Conservation (phyloP, 2,888 invertebrate species). For the Dichetophora obliterata region DNA sequence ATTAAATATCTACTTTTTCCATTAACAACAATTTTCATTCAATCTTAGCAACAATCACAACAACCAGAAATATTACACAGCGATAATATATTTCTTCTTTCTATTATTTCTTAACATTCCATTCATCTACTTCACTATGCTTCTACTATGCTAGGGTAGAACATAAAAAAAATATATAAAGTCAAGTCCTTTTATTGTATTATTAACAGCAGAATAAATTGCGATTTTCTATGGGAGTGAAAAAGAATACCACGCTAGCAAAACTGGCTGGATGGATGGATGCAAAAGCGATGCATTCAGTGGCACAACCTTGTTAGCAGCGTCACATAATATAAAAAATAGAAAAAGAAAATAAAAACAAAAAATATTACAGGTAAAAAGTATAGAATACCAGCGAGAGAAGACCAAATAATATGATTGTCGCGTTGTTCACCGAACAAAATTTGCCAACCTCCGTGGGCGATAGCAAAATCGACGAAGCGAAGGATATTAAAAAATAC, state of each 20-base stretch:
- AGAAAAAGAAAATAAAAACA: not conserved
- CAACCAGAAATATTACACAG: no score
- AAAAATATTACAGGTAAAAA: not conserved
- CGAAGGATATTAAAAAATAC: conserved; percentile 42
- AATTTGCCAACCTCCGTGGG: conserved; percentile 41
- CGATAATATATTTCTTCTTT: no score
- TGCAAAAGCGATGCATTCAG: conserved; percentile 9
- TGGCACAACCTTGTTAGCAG: conserved; percentile 25
- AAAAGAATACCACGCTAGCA: not conserved
- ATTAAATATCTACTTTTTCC: conserved; percentile 10
- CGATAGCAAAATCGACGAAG: conserved; percentile 44
- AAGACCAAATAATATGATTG: conserved; percentile 34
- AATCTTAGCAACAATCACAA: no score
- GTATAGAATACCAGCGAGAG: not conserved
- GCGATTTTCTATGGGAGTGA: conserved; percentile 38
- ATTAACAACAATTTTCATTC: not conserved
- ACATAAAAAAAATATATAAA: conserved; percentile 6
- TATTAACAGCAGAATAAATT: conserved; percentile 46
- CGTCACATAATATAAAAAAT: conserved; percentile 27
- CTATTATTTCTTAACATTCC: not conserved
- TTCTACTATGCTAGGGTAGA: not conserved
- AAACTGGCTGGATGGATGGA: not conserved
- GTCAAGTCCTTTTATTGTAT: conserved; percentile 44
- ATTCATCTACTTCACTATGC: not conserved
- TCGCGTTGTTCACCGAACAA: conserved; percentile 28